phyloP scores from a whole-genome alignment of 37 sponge, comb jelly and placozoan species.

The Aplysina aerophoba region DNA sequence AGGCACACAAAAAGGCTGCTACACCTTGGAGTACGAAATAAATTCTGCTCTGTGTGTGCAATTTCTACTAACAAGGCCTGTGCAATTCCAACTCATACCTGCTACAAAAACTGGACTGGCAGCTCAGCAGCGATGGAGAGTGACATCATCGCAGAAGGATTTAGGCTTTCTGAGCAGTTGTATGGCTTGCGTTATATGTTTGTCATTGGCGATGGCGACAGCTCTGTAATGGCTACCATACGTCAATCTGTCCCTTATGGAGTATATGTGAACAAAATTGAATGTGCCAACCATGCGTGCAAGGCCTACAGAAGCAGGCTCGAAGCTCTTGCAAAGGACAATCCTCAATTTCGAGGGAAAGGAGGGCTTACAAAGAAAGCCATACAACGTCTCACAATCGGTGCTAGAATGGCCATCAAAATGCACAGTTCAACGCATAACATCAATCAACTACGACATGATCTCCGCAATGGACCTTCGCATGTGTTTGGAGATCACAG shows the following conservation, averaged over 20 bases:
- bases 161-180: constrained; percentile 16
- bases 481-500: constrained; percentile 46
- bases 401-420: constrained; percentile 31
- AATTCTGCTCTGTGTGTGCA: constrained; percentile 49
- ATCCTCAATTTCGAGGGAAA: constrained; percentile 38
- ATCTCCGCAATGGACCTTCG: constrained; percentile 41
- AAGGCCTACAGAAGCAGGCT: constrained; percentile 33
- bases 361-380: constrained; percentile 2
- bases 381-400: constrained; percentile 33
- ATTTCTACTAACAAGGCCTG: neutral
- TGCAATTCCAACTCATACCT: constrained; percentile 5
- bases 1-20: constrained; percentile 45
- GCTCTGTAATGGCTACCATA: constrained; percentile 27
- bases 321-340: constrained; percentile 33
- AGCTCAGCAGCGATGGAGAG: constrained; percentile 40
- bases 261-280: constrained; percentile 15
- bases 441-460: constrained; percentile 36
- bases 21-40: constrained; percentile 46
- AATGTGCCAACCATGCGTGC: constrained; percentile 42
- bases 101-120: constrained; percentile 46
- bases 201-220: constrained; percentile 43
- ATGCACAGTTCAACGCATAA: constrained; percentile 23
- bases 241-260: neutral
- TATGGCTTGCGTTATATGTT: constrained; percentile 29
- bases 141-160: constrained; percentile 43